Conservation (phyloP, 2,113 vertebrate species). For the Polyodon spathula region DNA sequence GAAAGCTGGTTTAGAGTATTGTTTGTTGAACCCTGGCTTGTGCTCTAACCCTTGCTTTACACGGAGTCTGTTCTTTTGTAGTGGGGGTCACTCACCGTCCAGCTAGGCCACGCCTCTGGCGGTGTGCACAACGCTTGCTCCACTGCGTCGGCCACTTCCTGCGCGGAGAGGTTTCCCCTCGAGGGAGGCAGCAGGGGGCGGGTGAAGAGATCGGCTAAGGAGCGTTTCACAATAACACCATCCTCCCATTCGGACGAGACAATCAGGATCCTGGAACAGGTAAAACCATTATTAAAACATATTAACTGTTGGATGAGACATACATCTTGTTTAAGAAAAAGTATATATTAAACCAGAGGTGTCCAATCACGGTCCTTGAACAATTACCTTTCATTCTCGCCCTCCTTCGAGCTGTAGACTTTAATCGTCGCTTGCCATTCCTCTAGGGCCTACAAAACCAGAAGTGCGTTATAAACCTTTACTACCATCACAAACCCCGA, state of each 20-base stretch:
- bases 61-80: too few species aligned
- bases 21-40: too few species aligned
- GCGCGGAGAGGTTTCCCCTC: constrained; percentile 22
- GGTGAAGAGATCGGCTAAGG: constrained; percentile 44
- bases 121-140: constrained; percentile 31
- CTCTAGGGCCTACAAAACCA: constrained; percentile 38
- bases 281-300: too few species aligned
- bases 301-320: too few species aligned
- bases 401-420: constrained; percentile 34
- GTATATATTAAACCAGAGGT: too few species aligned
- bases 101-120: constrained; percentile 43
- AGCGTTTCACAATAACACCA: constrained; percentile 42
- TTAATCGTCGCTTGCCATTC: constrained; percentile 37
- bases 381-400: constrained; percentile 43
- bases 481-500: too few species aligned
- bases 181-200: constrained; percentile 41
- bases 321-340: too few species aligned
- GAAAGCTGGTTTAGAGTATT: too few species aligned
- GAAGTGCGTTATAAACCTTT: background rate
- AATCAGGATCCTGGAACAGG: constrained; percentile 44
- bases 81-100: constrained; percentile 38
- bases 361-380: too few species aligned
- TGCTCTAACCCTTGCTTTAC: too few species aligned
- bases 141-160: constrained; percentile 39
- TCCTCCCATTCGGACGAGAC: constrained; percentile 29